Evolutionary conservation across 2,888 invertebrate species (phyloP).

Genomic region (Rhagonycha lutea): DNA sequence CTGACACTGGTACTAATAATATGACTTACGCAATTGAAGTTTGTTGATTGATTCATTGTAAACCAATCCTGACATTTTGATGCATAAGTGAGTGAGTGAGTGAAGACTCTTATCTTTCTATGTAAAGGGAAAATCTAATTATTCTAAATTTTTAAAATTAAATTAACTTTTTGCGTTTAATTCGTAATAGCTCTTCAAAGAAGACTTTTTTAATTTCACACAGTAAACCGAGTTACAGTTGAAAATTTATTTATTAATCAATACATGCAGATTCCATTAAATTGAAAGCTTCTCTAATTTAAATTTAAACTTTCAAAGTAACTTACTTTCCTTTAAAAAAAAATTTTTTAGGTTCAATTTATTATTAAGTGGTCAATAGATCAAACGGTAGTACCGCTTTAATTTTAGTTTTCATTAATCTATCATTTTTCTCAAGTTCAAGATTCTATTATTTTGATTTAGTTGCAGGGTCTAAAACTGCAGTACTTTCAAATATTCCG

Average conservation of each 20-base stretch:
- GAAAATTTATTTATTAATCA: background rate
- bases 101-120: background rate
- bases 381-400: slow-evolving; percentile 13
- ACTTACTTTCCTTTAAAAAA: background rate
- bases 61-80: no score
- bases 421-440: background rate
- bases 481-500: slow-evolving; percentile 44
- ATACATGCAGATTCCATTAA: background rate
- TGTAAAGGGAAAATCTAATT: background rate
- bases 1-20: no score
- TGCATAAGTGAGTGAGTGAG: no score
- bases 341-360: slow-evolving; percentile 15
- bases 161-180: no score
- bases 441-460: background rate
- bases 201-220: background rate
- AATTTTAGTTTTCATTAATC: background rate
- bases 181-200: no score
- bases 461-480: slow-evolving; percentile 41
- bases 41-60: no score
- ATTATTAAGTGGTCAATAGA: slow-evolving; percentile 8
- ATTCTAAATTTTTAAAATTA: background rate
- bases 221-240: background rate
- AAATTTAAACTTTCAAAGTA: background rate
- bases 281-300: background rate
- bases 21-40: no score